Conservation (phyloP, 2,113 vertebrate species). For the Muntiacus muntjak region DNA sequence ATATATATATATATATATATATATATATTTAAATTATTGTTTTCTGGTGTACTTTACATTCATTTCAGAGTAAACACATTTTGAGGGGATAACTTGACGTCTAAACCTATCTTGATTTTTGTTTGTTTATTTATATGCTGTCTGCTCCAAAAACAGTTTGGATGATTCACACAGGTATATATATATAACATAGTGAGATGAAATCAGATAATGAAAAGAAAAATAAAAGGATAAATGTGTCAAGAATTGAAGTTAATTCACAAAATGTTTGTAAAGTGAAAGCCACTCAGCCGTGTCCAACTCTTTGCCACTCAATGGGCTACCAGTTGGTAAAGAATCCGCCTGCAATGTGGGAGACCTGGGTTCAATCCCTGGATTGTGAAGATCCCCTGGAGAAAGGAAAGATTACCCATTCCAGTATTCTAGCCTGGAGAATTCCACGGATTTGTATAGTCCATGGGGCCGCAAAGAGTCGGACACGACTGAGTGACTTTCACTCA, state of each 20-base stretch:
- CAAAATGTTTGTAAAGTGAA: neutral
- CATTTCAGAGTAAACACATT: neutral
- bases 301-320: neutral
- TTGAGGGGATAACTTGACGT: neutral
- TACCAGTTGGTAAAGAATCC: neutral
- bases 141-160: neutral
- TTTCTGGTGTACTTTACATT: neutral
- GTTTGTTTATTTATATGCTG: neutral
- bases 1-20: neutral
- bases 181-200: neutral
- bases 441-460: neutral
- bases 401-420: neutral
- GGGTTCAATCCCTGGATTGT: neutral
- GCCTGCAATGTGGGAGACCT: neutral
- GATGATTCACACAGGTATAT: neutral
- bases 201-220: neutral
- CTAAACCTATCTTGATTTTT: neutral
- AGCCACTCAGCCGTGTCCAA: accelerated
- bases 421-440: neutral
- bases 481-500: neutral
- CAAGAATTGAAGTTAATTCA: neutral
- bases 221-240: neutral
- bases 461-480: neutral
- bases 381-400: neutral
- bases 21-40: neutral